Conservation (phyloP, 1,140 invertebrate species). For the Metopolophium dirhodum region DNA sequence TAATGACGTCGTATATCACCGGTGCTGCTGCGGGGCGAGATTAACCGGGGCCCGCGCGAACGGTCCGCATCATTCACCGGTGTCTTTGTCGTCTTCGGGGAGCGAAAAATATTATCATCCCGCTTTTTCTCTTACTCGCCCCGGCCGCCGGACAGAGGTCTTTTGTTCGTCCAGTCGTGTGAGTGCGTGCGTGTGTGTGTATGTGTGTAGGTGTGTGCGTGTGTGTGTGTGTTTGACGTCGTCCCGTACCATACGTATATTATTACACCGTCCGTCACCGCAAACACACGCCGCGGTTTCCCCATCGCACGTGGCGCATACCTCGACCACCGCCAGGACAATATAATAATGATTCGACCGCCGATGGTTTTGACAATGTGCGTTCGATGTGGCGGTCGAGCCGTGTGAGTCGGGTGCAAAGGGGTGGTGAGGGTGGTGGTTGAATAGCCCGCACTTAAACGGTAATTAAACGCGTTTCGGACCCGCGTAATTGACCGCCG, state of each 20-base stretch:
- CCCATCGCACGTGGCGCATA: background rate
- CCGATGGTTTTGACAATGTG: conserved; percentile 36
- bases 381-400: background rate
- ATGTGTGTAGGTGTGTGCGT: background rate
- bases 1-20: conserved; percentile 54
- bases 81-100: conserved; percentile 46
- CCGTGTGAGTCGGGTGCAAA: background rate
- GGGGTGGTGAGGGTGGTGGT: background rate
- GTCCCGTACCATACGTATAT: background rate
- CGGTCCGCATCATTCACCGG: conserved; percentile 50
- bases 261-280: background rate
- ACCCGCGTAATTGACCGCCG: conserved; percentile 39
- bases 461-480: conserved; percentile 39
- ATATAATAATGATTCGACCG: background rate
- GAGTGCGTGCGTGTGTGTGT: background rate
- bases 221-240: background rate
- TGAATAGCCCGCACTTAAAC: conserved; percentile 19
- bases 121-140: background rate
- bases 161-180: background rate
- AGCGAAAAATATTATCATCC: conserved; percentile 40
- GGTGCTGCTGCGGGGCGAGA: background rate
- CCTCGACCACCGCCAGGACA: background rate
- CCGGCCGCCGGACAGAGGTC: background rate
- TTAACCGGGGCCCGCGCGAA: conserved; percentile 19
- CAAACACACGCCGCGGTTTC: background rate